phyloP scores from a whole-genome alignment of 2,888 invertebrate species.

The Limnephilus lunatus region DNA sequence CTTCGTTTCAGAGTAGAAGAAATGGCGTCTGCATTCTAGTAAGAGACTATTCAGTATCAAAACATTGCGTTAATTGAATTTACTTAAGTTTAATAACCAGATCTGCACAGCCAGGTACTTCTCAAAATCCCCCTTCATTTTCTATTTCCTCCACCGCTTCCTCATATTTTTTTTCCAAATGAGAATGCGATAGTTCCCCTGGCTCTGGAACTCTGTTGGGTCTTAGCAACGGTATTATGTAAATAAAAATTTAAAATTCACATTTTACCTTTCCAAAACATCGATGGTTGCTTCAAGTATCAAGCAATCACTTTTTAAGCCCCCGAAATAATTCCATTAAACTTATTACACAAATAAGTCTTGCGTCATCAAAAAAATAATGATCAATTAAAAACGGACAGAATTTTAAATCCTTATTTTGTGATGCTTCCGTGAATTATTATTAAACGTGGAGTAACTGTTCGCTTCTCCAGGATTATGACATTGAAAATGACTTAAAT shows the following conservation, averaged over 20 bases:
- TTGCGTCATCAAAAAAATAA: background rate
- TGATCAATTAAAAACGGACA: background rate
- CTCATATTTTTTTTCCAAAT: no score
- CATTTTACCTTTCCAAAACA: background rate
- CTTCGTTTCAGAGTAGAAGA: background rate
- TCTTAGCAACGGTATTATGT: no score
- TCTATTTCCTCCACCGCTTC: no score
- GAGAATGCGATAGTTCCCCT: no score
- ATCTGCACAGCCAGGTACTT: no score
- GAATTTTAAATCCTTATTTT: background rate
- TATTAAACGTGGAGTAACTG: background rate
- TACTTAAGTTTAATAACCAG: no score
- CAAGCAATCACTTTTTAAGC: background rate
- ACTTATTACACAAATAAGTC: constrained; percentile 42
- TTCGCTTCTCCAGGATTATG: background rate
- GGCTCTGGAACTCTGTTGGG: no score
- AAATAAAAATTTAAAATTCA: no score
- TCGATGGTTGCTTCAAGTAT: background rate
- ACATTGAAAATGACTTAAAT: background rate
- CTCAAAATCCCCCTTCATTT: no score
- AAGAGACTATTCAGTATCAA: background rate
- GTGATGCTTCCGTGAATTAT: background rate
- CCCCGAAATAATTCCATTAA: constrained; percentile 23
- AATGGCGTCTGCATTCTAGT: background rate
- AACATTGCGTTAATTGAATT: no score